Conservation (phyloP, 1,140 invertebrate species). For the Microplitis demolitor region DNA sequence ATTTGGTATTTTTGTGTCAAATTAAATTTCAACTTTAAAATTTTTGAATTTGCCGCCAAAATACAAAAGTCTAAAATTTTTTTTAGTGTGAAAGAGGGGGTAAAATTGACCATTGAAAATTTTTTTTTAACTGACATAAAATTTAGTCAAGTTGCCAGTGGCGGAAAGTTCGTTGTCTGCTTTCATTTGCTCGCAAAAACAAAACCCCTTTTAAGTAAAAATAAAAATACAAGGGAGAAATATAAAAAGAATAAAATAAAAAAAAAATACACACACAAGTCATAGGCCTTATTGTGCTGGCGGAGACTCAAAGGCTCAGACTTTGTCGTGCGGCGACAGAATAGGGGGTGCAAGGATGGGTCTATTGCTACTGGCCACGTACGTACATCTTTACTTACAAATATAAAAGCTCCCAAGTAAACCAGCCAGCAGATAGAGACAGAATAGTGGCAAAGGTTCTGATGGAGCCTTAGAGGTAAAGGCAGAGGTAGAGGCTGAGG, state of each 20-base stretch:
- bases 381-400: slow-evolving; percentile 20
- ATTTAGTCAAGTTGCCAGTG: neutral
- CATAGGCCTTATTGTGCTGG: slow-evolving; percentile 61
- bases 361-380: slow-evolving; percentile 48
- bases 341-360: slow-evolving; percentile 41
- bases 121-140: slow-evolving; percentile 15
- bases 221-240: slow-evolving; percentile 4
- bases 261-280: slow-evolving; percentile 46
- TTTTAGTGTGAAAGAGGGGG: slow-evolving; percentile 9
- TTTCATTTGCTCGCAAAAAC: neutral
- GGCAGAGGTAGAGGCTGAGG: slow-evolving; percentile 31
- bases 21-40: no score
- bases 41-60: no score
- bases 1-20: no score
- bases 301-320: slow-evolving; percentile 60
- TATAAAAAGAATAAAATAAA: slow-evolving; percentile 24
- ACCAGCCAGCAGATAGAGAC: no score
- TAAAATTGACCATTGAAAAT: neutral
- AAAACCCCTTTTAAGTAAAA: slow-evolving; percentile 6
- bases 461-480: slow-evolving; percentile 16
- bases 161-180: slow-evolving; percentile 4
- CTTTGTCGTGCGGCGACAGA: slow-evolving; percentile 53
- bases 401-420: slow-evolving; percentile 39
- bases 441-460: no score
- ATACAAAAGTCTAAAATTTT: no score